These are phyloP conservation scores for Corythornis leucogaster DNA, from an alignment of 2,797 vertebrate genomes.

Conservation along the genomic window DNA sequence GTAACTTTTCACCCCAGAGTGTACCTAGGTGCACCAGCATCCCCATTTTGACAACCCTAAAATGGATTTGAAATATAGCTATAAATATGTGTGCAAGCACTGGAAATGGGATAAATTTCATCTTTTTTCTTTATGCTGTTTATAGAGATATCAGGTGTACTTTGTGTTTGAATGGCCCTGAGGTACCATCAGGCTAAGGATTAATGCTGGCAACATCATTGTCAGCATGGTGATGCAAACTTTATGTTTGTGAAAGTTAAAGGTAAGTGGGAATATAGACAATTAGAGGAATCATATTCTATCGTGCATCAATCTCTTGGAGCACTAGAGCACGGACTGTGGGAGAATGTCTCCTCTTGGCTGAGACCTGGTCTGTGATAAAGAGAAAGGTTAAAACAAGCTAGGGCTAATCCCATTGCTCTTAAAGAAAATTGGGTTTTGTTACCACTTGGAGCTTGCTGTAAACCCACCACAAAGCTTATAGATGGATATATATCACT, in stretches of 20 bases:
- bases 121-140: not conserved
- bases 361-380: not conserved
- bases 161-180: not conserved
- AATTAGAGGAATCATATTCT: not conserved
- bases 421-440: not conserved
- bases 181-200: not conserved
- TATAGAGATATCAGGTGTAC: not conserved
- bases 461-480: not conserved
- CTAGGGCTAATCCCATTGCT: not conserved
- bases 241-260: not conserved
- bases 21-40: not conserved
- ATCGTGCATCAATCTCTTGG: not conserved
- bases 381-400: not conserved
- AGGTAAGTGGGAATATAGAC: not conserved
- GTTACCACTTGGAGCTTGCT: not conserved
- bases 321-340: not conserved
- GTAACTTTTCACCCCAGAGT: not conserved
- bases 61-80: not conserved
- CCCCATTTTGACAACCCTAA: not conserved
- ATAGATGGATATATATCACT: accelerated
- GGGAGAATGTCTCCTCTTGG: not conserved
- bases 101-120: not conserved
- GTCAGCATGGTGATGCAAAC: not conserved
- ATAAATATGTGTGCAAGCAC: not conserved
- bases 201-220: not conserved